Conservation (phyloP, 37 sponge, comb jelly and placozoan genomes). For the Eunapius fragilis region DNA sequence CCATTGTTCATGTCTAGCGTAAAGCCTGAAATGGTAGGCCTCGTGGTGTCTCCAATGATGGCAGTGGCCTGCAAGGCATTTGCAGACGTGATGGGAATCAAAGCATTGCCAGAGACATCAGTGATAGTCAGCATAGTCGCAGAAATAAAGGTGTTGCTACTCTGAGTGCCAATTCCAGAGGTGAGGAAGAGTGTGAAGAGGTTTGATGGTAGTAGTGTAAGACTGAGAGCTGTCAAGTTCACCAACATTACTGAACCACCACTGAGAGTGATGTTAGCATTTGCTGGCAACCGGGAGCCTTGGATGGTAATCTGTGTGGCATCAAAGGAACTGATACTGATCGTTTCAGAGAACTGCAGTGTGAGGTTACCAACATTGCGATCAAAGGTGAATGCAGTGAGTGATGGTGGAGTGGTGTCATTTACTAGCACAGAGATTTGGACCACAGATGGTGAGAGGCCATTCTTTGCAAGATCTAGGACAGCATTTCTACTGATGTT, state of each 20-base stretch:
- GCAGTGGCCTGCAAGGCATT: slow-evolving; percentile 47
- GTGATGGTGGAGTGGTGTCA: slow-evolving; percentile 57
- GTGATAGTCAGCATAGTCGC: slow-evolving; percentile 39
- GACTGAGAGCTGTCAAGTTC: slow-evolving; percentile 33
- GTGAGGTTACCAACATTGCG: slow-evolving; percentile 69
- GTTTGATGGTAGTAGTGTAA: slow-evolving; percentile 45
- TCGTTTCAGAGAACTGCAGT: slow-evolving; percentile 77
- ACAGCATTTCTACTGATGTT: slow-evolving; percentile 51
- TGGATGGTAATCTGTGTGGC: slow-evolving; percentile 53
- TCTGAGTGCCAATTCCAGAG: slow-evolving; percentile 33
- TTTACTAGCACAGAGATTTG: slow-evolving; percentile 37
- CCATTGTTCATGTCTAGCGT: slow-evolving; percentile 66
- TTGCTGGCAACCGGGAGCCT: slow-evolving; percentile 18
- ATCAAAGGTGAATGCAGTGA: slow-evolving; percentile 63
- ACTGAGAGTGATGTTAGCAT: slow-evolving; percentile 29
- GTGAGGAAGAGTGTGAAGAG: slow-evolving; percentile 57
- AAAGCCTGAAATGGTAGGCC: slow-evolving; percentile 52
- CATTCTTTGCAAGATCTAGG: slow-evolving; percentile 82
- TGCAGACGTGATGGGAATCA: slow-evolving; percentile 28
- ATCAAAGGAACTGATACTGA: slow-evolving; percentile 60
- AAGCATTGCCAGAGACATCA: slow-evolving; percentile 65
- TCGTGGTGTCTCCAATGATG: slow-evolving; percentile 55
- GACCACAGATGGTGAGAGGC: slow-evolving; percentile 37
- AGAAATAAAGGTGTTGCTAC: slow-evolving; percentile 55
- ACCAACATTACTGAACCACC: slow-evolving; percentile 27